phyloP scores from a whole-genome alignment of 2,113 vertebrate species.

The Hemiprocne comata region DNA sequence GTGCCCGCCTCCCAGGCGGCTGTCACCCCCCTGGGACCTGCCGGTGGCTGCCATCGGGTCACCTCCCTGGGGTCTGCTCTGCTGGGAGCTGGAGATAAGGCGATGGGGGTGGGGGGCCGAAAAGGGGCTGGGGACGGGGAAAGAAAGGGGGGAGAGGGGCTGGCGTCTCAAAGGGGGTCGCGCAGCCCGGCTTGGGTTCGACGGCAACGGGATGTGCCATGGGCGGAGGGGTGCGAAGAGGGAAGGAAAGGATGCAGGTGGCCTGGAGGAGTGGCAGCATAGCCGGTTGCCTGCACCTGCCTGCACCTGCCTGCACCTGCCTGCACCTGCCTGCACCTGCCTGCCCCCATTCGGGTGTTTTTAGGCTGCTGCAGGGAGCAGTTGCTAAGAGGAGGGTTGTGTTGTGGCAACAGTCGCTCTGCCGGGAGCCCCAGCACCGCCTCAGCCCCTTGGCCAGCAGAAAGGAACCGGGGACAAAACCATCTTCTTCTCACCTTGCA shows the following conservation, averaged over 20 bases:
- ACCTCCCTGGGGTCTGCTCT: background rate
- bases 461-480: background rate
- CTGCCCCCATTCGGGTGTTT: background rate
- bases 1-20: background rate
- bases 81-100: background rate
- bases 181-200: too few species aligned
- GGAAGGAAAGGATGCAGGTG: background rate
- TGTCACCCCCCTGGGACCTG: too few species aligned
- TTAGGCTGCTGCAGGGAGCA: background rate
- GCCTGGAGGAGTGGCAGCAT: rapidly evolving
- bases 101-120: background rate
- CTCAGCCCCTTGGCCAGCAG: background rate
- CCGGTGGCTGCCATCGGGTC: background rate
- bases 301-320: too few species aligned
- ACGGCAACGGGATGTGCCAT: rapidly evolving
- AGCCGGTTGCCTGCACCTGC: background rate
- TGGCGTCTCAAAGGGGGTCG: too few species aligned
- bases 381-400: slow-evolving; percentile 59
- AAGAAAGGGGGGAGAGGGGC: background rate
- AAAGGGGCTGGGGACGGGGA: background rate
- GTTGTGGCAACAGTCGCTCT: slow-evolving; percentile 72
- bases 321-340: too few species aligned
- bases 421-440: background rate
- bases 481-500: background rate
- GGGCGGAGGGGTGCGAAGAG: background rate